Evolutionary conservation across 2,797 vertebrate genomes (phyloP), one percentile per base, ranked within the genome.

Genomic region (Furcifer pardalis): DNA sequence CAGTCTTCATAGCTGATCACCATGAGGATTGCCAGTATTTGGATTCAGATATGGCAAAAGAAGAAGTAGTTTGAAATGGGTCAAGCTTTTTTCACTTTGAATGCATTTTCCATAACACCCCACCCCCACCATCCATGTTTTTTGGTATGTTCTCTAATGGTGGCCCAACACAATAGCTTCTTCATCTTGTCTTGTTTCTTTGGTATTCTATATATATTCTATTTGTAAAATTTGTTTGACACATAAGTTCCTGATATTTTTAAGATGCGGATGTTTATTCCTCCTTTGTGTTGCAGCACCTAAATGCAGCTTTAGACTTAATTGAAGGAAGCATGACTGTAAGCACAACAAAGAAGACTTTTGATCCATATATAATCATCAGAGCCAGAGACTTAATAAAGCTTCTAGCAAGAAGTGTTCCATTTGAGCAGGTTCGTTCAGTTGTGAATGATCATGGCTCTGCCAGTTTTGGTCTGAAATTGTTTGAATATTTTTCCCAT

Each of bases 271-370:
- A 77, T 42, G 52, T n/a, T 19, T 66, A 74, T 10, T 25, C 40
- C 1, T 56, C 30, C 25, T 62, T 83, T 88, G 85, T 75, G 0
- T 68, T 90, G 40, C 90, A 99, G 99, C 95, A 96, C 86, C 84
- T 99, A 75, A 98, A 96, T 25, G 96, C 95, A 59, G 96, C 94
- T 0, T 92, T 99, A 92, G 99, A 99, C 93, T 94, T 99, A 89
- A 99, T 99, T 23, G 99, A 99, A 91, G 99, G 99, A 86, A 99
- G 98, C 90, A 96, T 99, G 93, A 98, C 97, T 0, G 99, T 99
- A 27, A 95, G 93, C 83, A 99, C 98, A 56, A 98, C 97, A 0
- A 99, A 97, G 95, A 99, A 98, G 93, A 99, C 98, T 0, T 99
- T 97, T 87, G 99, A 99, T 91, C 99, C 98, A 0, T 99, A 98